Percentiles rank a stretch among this genome's conserved stretches.
These are phyloP conservation scores for Bradynema listronoti DNA, from an alignment of 1,140 invertebrate species.

Conservation along the genomic window DNA sequence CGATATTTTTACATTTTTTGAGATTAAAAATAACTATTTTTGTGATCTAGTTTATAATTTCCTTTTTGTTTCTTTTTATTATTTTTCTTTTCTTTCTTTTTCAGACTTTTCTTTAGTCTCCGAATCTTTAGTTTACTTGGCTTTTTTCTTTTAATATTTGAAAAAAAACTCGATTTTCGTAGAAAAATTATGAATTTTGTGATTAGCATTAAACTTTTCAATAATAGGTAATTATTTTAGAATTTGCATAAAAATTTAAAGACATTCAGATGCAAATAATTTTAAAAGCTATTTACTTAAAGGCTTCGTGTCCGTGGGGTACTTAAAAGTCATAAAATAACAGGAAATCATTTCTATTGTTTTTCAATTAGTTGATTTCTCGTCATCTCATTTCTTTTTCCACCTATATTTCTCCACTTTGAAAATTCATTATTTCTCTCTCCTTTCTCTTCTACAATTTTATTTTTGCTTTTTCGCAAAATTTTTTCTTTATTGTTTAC, in stretches of 20 bases:
- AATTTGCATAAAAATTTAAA: neutral
- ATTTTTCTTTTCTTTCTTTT: neutral
- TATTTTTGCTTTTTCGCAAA: too few species aligned
- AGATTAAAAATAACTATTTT: too few species aligned
- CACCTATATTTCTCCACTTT: too few species aligned
- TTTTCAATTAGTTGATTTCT: too few species aligned
- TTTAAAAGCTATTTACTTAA: neutral
- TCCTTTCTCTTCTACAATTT: neutral
- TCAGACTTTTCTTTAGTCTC: neutral
- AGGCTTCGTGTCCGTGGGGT: neutral
- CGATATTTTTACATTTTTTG: too few species aligned
- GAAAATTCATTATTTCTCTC: too few species aligned
- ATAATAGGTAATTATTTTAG: neutral
- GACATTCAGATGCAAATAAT: constrained; percentile 7
- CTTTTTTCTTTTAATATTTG: neutral
- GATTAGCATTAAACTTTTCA: neutral
- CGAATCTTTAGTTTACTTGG: neutral
- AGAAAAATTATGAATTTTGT: neutral
- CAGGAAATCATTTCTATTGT: too few species aligned
- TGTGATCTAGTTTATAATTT: too few species aligned
- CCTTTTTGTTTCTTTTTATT: too few species aligned
- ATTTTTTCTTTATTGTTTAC: too few species aligned
- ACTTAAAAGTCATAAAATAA: neutral
- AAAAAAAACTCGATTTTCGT: neutral
- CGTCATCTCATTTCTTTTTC: too few species aligned